Evolutionary conservation across 2,113 vertebrate genomes (phyloP).

Genomic region (Callopanchax toddi): DNA sequence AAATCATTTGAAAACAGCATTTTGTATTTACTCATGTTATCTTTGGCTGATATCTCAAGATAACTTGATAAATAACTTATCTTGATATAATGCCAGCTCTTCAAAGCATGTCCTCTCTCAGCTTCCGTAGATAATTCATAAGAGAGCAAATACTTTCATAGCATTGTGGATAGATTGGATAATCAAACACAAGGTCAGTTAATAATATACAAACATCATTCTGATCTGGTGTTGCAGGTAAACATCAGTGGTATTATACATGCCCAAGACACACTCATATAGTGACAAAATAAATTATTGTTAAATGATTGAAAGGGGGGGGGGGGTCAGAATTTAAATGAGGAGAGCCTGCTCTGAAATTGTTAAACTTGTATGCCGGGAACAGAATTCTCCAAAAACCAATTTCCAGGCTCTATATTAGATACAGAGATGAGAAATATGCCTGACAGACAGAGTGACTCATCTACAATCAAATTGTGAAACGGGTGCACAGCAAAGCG

Average conservation of each 20-base stretch:
- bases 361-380: background rate
- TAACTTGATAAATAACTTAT: no score
- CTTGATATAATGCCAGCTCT: no score
- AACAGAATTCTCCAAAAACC: constrained; percentile 28
- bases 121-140: no score
- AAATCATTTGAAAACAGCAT: no score
- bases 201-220: background rate
- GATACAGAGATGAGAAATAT: constrained; percentile 43
- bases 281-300: background rate
- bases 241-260: background rate
- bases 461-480: constrained; percentile 62
- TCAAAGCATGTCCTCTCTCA: no score
- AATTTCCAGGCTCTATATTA: constrained; percentile 27
- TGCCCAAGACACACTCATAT: no score
- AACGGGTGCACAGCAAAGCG: constrained; percentile 46
- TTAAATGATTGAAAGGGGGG: background rate
- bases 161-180: background rate
- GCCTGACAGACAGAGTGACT: constrained; percentile 38
- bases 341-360: background rate
- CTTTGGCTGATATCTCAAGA: no score
- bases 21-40: no score
- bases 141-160: background rate
- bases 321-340: background rate
- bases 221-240: background rate
- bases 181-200: no score